These are phyloP conservation scores for Delia radicum DNA, from an alignment of 1,140 invertebrate genomes.

Conservation along the genomic window DNA sequence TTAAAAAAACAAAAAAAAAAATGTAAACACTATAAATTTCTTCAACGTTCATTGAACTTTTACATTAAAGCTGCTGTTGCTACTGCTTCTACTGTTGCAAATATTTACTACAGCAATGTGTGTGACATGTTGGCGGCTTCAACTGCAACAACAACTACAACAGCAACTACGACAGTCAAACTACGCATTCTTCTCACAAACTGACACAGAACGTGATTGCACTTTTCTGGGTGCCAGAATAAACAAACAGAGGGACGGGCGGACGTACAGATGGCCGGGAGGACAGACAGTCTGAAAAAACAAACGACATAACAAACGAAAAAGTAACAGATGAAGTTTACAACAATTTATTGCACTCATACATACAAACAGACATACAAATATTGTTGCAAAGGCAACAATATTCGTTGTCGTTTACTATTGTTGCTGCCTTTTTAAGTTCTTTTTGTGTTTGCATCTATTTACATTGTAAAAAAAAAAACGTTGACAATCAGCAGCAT, in stretches of 20 bases:
- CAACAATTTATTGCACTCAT: slow-evolving; percentile 13
- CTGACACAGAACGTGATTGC: slow-evolving; percentile 12
- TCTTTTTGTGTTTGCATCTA: not conserved
- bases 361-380: not conserved
- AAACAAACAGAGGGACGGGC: not conserved
- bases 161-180: not conserved
- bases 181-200: slow-evolving; percentile 12
- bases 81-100: not conserved
- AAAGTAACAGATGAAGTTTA: slow-evolving; percentile 9
- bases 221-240: slow-evolving; percentile 14
- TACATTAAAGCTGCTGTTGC: not conserved
- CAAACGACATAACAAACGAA: not conserved
- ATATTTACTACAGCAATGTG: not conserved
- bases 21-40: slow-evolving; percentile 10
- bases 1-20: not conserved
- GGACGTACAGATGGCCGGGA: not conserved
- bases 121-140: not conserved
- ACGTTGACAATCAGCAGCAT: not conserved
- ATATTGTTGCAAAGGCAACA: not conserved
- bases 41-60: slow-evolving; percentile 14
- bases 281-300: not conserved
- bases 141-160: not conserved
- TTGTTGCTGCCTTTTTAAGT: not conserved
- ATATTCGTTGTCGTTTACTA: not conserved
- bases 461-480: not conserved